A percentile compares a stretch with the other conserved stretches of the same genome.
Evolutionary conservation across 2,113 vertebrate genomes (phyloP).

Genomic region (Sakesphorus luctuosus): DNA sequence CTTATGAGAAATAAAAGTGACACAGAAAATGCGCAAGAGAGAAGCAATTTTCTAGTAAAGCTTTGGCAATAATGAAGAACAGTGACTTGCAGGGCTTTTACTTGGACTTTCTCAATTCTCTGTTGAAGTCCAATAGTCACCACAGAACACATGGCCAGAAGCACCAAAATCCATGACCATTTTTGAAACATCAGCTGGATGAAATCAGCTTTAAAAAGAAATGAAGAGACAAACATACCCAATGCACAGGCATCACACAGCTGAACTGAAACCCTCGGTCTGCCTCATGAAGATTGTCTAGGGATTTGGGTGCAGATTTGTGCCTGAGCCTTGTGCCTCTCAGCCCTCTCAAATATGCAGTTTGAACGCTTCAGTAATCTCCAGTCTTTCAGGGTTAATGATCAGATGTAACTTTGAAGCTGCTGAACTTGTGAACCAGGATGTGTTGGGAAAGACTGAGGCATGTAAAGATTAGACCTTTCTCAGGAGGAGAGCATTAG

Average conservation of each 20-base stretch:
- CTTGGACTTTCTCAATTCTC: background rate
- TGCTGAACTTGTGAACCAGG: conserved; percentile 59
- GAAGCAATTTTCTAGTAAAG: background rate
- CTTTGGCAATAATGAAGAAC: background rate
- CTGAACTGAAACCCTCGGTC: background rate
- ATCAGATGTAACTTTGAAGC: conserved; percentile 47
- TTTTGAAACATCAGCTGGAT: background rate
- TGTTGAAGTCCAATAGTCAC: background rate
- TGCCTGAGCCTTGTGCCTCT: background rate
- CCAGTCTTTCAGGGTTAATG: conserved; percentile 15
- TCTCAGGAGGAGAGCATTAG: background rate
- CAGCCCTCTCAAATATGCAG: background rate
- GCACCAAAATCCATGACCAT: background rate
- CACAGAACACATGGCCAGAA: background rate
- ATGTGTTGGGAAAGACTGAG: conserved; percentile 10
- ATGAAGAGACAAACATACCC: background rate
- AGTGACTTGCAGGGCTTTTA: background rate
- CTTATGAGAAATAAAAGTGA: background rate
- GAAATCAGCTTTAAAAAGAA: background rate
- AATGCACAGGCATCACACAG: background rate
- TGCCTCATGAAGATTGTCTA: background rate
- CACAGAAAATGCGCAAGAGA: background rate
- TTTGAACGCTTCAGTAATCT: background rate
- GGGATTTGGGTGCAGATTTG: background rate
- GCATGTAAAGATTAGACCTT: conserved; percentile 12